phyloP scores from a whole-genome alignment of 2,113 vertebrate species.

The Phrynocephalus versicolor region DNA sequence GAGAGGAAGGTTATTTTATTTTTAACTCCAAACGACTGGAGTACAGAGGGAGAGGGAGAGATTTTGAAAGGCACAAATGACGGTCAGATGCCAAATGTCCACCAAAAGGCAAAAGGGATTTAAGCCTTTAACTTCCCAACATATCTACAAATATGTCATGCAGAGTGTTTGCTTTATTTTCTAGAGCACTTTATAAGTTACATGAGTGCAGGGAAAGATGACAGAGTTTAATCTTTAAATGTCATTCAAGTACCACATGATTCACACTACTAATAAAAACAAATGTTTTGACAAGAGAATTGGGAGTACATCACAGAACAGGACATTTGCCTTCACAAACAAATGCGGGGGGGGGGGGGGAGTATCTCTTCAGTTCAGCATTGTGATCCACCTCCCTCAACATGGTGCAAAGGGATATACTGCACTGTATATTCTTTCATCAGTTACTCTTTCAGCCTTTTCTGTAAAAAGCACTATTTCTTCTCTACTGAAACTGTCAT shows the following conservation, averaged over 20 bases:
- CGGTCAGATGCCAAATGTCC: conserved; percentile 7
- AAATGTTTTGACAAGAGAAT: background rate
- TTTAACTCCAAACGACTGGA: conserved; percentile 42
- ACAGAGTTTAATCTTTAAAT: background rate
- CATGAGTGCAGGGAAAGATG: background rate
- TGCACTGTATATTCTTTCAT: no score
- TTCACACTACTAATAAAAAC: background rate
- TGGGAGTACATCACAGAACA: background rate
- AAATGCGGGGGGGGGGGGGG: background rate
- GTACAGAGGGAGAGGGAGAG: background rate
- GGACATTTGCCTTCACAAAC: background rate
- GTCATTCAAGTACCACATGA: background rate
- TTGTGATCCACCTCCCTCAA: background rate
- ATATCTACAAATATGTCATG: conserved; percentile 20
- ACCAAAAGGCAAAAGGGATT: background rate
- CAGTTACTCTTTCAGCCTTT: no score
- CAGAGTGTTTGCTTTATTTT: background rate
- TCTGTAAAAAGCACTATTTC: no score
- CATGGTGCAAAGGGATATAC: no score
- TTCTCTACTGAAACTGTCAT: no score
- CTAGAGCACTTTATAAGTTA: background rate
- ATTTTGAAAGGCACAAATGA: background rate
- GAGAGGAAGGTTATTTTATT: conserved; percentile 45
- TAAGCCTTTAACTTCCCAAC: background rate
- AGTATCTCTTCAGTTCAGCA: background rate